These are phyloP conservation scores for Crenuchus spilurus DNA, from an alignment of 2,797 vertebrate genomes.

Conservation along the genomic window DNA sequence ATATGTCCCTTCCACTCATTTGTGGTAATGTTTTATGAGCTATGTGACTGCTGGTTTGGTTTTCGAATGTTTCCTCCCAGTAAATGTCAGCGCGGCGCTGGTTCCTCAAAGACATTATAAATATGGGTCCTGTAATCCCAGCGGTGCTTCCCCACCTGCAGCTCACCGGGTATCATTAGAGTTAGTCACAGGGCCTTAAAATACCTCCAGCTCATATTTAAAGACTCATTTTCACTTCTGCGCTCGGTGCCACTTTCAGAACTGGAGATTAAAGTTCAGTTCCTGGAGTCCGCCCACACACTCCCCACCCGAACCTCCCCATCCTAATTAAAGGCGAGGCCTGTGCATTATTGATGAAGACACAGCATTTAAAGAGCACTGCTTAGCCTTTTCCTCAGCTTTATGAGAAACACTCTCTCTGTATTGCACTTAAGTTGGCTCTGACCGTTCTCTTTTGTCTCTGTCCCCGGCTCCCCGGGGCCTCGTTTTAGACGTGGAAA, in stretches of 20 bases:
- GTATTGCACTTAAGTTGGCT: background rate
- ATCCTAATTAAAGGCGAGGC: constrained; percentile 25
- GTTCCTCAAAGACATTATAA: background rate
- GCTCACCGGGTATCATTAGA: constrained; percentile 6
- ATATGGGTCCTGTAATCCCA: background rate
- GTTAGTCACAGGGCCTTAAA: constrained; percentile 20
- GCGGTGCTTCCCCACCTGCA: background rate
- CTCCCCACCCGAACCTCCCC: background rate
- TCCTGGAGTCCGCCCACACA: constrained; percentile 30
- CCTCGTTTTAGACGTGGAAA: constrained; percentile 6
- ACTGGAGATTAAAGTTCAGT: constrained; percentile 24
- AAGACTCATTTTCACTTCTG: constrained; percentile 29
- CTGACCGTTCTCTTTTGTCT: background rate
- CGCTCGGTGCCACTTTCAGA: background rate
- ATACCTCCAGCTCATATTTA: constrained; percentile 33
- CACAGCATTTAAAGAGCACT: constrained; percentile 16
- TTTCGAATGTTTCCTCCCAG: background rate
- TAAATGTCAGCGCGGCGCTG: background rate
- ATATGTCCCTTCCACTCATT: background rate
- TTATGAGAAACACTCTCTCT: background rate
- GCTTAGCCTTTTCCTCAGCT: background rate
- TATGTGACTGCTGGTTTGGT: background rate
- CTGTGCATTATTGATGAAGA: constrained; percentile 43
- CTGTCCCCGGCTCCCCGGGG: constrained; percentile 1
- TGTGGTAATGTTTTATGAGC: background rate